Evolutionary conservation across 2,113 vertebrate genomes (phyloP), one percentile per base, ranked within the genome.

Genomic region (Xiphophorus couchianus): DNA sequence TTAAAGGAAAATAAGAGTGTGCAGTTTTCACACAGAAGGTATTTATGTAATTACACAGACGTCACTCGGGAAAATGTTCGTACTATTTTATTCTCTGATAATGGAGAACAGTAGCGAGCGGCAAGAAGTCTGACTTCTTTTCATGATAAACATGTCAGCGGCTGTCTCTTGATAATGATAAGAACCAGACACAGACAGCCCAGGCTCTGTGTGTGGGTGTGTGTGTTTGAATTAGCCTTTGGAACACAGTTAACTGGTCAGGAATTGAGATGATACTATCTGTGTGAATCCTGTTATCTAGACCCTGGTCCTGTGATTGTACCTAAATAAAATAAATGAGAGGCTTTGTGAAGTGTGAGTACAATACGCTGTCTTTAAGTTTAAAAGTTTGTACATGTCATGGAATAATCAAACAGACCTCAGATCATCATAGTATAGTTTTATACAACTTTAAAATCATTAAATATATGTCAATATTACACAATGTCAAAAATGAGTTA

Each of bases 41-140:
- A 31, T 6, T 28, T 33, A 29, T 42, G 29, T n/a, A 51, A 39
- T 25, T 37, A 62, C 25, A 39, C 2, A 14, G 58, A 44, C 14
- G 5, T 31, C 29, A 35, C 33, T 60, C 62, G 58, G 81, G 61
- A 51, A 66, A 30, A 7, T 25, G 54, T 28, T 25, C 7, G 29
- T 31, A 15, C 25, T 13, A 29, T 14, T 28, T 69, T 29, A 76
- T 29, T 44, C 54, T 71, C 71, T 28, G 3, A 71, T 54, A 80
- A 83, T 61, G 68, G 42, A 66, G 71, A 86, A 84, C 81, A 80
- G 89, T 76, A 89, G 87, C 81, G 54, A 54, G 73, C 88, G 88
- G 84, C 83, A 68, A 73, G 75, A 66, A 73, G 86, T 86, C 86
- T 90, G 90, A 89, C 86, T 76, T 83, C 73, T 17, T 27, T 30